Evolutionary conservation across 2,113 vertebrate genomes (phyloP).

Genomic region (Hydrolagus affinis): DNA sequence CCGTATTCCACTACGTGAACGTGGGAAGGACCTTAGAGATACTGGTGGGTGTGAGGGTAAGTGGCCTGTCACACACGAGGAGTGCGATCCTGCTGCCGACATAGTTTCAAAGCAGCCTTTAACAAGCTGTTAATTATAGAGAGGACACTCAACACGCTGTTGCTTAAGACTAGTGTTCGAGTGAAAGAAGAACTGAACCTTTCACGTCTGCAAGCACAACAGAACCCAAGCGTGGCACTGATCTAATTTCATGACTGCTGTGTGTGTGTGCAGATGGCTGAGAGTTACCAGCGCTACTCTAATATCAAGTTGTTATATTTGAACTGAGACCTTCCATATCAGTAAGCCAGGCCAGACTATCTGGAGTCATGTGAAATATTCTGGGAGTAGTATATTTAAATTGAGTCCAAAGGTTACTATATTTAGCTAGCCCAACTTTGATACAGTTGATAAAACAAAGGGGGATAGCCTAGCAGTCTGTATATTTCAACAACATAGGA

Average conservation of each 20-base stretch:
- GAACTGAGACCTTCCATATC: slow-evolving; percentile 70
- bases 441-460: slow-evolving; percentile 22
- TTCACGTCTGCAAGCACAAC: slow-evolving; percentile 54
- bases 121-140: slow-evolving; percentile 64
- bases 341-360: slow-evolving; percentile 79
- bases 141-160: slow-evolving; percentile 55
- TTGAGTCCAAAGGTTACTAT: slow-evolving; percentile 63
- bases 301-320: slow-evolving; percentile 88
- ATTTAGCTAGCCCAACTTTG: slow-evolving; percentile 61
- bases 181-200: slow-evolving; percentile 53
- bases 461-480: slow-evolving; percentile 25
- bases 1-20: too few relatives aligned
- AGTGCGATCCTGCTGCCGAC: slow-evolving; percentile 34
- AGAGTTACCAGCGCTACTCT: slow-evolving; percentile 72
- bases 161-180: slow-evolving; percentile 57
- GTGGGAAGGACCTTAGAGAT: not conserved
- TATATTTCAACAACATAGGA: not conserved
- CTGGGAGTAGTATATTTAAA: slow-evolving; percentile 88
- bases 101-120: slow-evolving; percentile 50
- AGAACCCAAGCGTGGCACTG: slow-evolving; percentile 50
- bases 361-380: slow-evolving; percentile 92
- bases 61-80: not conserved
- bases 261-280: slow-evolving; percentile 65
- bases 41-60: not conserved
- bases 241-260: slow-evolving; percentile 61